Evolutionary conservation across 2,113 vertebrate species (phyloP), one percentile per base, ranked within the genome.

Genomic region (Aegithalos caudatus): DNA sequence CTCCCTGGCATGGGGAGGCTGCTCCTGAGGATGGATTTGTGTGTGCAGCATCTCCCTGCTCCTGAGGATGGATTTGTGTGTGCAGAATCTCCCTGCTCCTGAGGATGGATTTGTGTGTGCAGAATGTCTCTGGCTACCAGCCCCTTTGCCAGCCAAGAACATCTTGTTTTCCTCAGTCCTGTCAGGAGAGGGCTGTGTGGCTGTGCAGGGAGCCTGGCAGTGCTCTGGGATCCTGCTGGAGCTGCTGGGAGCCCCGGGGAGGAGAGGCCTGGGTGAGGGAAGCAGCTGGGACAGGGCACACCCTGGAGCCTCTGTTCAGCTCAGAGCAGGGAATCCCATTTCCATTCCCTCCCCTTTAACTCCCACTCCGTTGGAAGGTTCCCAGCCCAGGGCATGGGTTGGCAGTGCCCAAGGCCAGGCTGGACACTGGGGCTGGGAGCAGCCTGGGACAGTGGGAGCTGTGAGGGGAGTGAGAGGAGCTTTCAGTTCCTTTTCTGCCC

Each of bases 71-170:
- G 0, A 2, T 12, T 71, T 80, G 85, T 27, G n/a, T n/a, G n/a
- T n/a, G n/a, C n/a, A n/a, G n/a, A n/a, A n/a, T n/a, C n/a, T n/a
- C n/a, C n/a, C 8, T 56, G 50, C 44, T 86, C 54, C 90, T 20
- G 23, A 21, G 80, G 2, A 14, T 2, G 0, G 0, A 2, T 12
- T 71, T 80, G 85, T 27, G n/a, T n/a, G n/a, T 86, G 3, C 45
- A 15, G 2, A 23, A 33, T 3, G 76, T 33, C 6, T 10, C 7
- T 77, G 60, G 28, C 61, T 18, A 2, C 48, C 0, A 48, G 70
- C 58, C 90, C 7, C 0, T 23, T 20, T 25, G 40, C 40, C 56
- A 21, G 42, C 0, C 0, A 8, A 7, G 27, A 9, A 13, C 48
- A 15, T 5, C 1, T 0, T 12, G 14, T 21, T 18, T 12, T 21